phyloP scores from a whole-genome alignment of 2,888 invertebrate species.

The Brenthis daphne region DNA sequence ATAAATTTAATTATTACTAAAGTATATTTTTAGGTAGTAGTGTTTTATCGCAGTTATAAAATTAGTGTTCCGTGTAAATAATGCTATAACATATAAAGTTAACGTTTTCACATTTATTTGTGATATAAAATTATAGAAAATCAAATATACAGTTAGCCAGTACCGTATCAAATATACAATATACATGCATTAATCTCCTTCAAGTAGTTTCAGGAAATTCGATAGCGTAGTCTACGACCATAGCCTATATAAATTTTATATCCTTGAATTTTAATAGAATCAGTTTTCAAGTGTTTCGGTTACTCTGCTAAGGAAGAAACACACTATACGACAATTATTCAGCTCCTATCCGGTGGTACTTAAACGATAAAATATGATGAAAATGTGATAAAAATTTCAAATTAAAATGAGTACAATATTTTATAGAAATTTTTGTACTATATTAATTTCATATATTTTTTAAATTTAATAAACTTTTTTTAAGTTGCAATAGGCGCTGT shows the following conservation, averaged over 20 bases:
- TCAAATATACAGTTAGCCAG: neutral
- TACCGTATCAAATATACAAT: neutral
- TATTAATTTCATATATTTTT: too few species aligned
- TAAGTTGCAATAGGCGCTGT: too few species aligned
- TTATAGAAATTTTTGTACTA: too few species aligned
- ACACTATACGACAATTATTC: neutral
- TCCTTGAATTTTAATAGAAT: slow-evolving; percentile 31
- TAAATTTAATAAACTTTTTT: too few species aligned
- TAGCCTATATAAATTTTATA: slow-evolving; percentile 30
- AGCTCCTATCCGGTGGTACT: neutral
- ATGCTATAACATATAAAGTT: too few species aligned
- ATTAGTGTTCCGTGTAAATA: too few species aligned
- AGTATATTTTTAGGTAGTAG: too few species aligned
- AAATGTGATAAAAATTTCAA: too few species aligned
- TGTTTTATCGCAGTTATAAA: too few species aligned
- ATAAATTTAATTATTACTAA: too few species aligned
- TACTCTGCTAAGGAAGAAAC: slow-evolving; percentile 1
- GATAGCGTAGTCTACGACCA: slow-evolving; percentile 6
- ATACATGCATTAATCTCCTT: slow-evolving; percentile 1
- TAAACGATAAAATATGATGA: neutral
- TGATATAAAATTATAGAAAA: neutral
- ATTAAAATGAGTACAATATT: too few species aligned
- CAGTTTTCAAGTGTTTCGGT: slow-evolving; percentile 24
- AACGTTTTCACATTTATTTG: too few species aligned
- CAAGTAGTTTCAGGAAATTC: slow-evolving; percentile 2